These are phyloP conservation scores for Ormyrus nitidulus DNA, from an alignment of 2,888 invertebrate species.

Conservation along the genomic window DNA sequence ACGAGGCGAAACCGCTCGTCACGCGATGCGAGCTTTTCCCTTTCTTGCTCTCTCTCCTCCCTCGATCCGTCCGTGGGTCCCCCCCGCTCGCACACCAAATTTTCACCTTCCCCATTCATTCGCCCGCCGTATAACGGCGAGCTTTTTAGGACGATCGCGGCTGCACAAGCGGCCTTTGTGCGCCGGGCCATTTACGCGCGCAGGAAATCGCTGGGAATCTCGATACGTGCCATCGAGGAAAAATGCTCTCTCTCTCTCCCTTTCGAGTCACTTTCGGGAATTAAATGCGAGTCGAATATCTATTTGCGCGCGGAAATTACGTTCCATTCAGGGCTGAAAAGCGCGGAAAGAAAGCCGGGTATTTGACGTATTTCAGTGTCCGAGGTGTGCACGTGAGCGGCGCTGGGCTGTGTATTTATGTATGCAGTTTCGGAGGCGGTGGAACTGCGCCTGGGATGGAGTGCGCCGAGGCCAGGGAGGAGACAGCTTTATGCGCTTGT, in stretches of 20 bases:
- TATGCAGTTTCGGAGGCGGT: too few relatives aligned
- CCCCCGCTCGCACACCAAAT: background rate
- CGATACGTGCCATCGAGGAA: background rate
- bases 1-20: slow-evolving; percentile 26
- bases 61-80: background rate
- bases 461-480: too few relatives aligned
- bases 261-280: background rate
- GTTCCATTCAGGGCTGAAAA: background rate
- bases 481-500: too few relatives aligned
- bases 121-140: background rate
- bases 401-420: too few relatives aligned
- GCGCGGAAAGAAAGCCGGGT: background rate
- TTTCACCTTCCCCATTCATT: slow-evolving; percentile 14
- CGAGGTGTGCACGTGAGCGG: too few relatives aligned
- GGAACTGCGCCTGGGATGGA: too few relatives aligned
- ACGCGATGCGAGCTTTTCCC: slow-evolving; percentile 3
- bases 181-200: slow-evolving; percentile 10
- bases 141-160: background rate
- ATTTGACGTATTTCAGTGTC: too few relatives aligned
- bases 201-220: slow-evolving; percentile 8
- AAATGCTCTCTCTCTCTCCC: background rate
- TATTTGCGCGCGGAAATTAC: background rate
- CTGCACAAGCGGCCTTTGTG: slow-evolving; percentile 2
- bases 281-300: too few relatives aligned
- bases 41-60: slow-evolving; percentile 1